A percentile compares a stretch with the other conserved stretches of the same genome.
Conservation (phyloP, 2,113 vertebrate genomes). For the Paradoxurus hermaphroditus region DNA sequence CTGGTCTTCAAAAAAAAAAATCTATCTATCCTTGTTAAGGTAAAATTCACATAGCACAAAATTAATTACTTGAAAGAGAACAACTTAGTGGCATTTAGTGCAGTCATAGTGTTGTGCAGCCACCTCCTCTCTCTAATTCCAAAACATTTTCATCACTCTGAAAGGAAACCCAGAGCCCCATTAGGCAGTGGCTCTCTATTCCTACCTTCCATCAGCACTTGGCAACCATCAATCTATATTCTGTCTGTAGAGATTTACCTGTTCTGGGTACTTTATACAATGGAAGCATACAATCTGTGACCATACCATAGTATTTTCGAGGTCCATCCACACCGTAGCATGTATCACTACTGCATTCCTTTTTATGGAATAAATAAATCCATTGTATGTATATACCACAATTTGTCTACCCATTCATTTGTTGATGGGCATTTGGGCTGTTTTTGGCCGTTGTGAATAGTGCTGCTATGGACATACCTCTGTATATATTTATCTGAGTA, state of each 20-base stretch:
- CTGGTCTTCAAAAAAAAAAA: not conserved
- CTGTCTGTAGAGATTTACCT: not conserved
- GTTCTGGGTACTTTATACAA: not conserved
- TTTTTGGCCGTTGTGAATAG: not conserved
- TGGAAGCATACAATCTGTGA: not conserved
- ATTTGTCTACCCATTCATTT: not conserved
- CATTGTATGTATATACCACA: not conserved
- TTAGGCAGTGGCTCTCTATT: not conserved
- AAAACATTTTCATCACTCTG: not conserved
- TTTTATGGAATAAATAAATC: constrained; percentile 4
- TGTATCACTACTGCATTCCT: not conserved
- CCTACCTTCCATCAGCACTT: not conserved
- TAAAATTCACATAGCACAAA: not conserved
- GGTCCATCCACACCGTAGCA: not conserved
- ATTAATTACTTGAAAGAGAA: constrained; percentile 1
- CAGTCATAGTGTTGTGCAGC: not conserved
- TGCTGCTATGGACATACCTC: not conserved
- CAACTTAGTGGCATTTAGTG: not conserved
- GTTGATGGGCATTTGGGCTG: not conserved
- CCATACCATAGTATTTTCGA: not conserved
- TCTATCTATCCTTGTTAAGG: not conserved
- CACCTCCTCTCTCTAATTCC: not conserved
- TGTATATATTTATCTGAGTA: not conserved
- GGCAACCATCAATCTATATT: not conserved
- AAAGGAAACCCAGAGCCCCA: not conserved